These are phyloP conservation scores for Augochlora pura DNA, from an alignment of 1,140 invertebrate species.

Conservation along the genomic window DNA sequence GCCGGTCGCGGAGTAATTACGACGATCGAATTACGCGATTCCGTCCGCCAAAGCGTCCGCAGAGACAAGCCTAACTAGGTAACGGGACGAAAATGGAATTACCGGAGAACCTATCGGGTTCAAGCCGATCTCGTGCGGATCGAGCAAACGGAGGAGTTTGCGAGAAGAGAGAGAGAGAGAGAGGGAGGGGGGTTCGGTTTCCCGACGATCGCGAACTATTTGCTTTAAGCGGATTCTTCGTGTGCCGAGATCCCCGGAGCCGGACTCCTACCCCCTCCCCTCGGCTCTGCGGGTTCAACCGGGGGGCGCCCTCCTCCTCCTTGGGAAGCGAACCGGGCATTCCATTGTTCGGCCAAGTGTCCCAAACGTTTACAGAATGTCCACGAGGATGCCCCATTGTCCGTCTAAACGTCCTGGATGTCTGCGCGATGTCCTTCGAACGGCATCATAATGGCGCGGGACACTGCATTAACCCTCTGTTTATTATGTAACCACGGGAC, in stretches of 20 bases:
- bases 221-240: constrained; percentile 20
- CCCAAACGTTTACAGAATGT: constrained; percentile 63
- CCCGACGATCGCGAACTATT: constrained; percentile 20
- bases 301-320: no score
- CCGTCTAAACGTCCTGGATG: constrained; percentile 55
- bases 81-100: not conserved
- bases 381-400: constrained; percentile 59
- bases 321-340: constrained; percentile 50
- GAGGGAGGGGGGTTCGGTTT: constrained; percentile 8
- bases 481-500: constrained; percentile 54
- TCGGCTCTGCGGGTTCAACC: constrained; percentile 22
- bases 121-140: not conserved
- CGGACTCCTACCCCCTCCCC: no score
- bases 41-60: not conserved
- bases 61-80: constrained; percentile 4
- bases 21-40: not conserved
- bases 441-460: constrained; percentile 52
- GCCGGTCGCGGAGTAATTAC: not conserved
- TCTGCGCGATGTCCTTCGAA: constrained; percentile 41
- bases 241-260: not conserved
- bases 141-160: not conserved
- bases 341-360: constrained; percentile 57
- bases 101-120: not conserved
- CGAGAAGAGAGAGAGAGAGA: no score
- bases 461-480: constrained; percentile 50